phyloP scores from a whole-genome alignment of 2,888 invertebrate species.

The Aporophyla nigra region DNA sequence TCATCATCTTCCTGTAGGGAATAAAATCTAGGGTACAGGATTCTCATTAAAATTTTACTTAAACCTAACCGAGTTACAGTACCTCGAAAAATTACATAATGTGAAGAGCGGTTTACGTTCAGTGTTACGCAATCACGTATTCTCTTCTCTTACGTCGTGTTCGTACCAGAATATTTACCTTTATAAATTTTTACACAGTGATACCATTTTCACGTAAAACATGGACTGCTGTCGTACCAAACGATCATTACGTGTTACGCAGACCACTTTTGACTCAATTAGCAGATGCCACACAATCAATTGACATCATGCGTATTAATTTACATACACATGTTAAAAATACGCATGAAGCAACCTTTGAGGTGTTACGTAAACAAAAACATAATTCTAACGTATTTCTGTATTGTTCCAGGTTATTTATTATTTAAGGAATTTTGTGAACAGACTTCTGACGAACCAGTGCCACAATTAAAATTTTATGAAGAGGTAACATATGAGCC shows the following conservation, averaged over 20 bases:
- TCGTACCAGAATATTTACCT: conserved; percentile 18
- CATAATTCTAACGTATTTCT: conserved; percentile 50
- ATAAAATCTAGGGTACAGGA: conserved; percentile 4
- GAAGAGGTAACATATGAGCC: conserved; percentile 95
- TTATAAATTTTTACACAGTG: conserved; percentile 18
- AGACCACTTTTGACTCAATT: conserved; percentile 61
- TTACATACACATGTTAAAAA: conserved; percentile 59
- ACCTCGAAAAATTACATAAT: conserved; percentile 32
- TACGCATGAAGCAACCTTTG: conserved; percentile 41
- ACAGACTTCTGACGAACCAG: conserved; percentile 98
- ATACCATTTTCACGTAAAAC: conserved; percentile 62
- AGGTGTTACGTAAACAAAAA: conserved; percentile 47
- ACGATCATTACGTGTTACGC: conserved; percentile 55
- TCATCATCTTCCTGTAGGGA: conserved; percentile 12
- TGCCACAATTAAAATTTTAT: conserved; percentile 99
- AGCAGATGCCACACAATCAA: conserved; percentile 59
- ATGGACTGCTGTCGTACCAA: conserved; percentile 49
- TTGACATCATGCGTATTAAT: conserved; percentile 57
- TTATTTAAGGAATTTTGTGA: conserved; percentile 99
- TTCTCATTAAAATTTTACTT: conserved; percentile 7
- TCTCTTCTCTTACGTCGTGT: conserved; percentile 25
- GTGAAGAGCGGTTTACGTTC: conserved; percentile 18
- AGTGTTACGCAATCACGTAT: conserved; percentile 36
- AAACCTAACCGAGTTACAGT: not conserved
- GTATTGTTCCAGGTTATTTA: conserved; percentile 96